phyloP scores from a whole-genome alignment of 1,140 invertebrate species.

The Zaprionus inermis region DNA sequence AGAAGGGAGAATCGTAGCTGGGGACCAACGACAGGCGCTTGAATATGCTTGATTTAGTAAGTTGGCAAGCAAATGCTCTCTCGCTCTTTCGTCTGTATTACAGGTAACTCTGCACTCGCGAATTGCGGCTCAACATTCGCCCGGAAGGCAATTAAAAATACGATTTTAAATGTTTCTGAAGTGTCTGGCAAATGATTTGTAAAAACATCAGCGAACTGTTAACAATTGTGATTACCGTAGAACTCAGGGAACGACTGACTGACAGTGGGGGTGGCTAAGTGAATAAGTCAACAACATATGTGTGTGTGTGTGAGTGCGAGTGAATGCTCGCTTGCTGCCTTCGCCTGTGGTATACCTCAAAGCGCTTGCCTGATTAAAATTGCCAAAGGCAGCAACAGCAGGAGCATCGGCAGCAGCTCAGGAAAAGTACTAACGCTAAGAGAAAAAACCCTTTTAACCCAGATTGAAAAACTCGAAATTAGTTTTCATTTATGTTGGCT shows the following conservation, averaged over 20 bases:
- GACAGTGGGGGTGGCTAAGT: background rate
- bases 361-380: slow-evolving; percentile 76
- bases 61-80: slow-evolving; percentile 66
- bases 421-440: slow-evolving; percentile 6
- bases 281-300: background rate
- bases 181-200: slow-evolving; percentile 78
- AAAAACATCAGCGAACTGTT: slow-evolving; percentile 43
- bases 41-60: slow-evolving; percentile 72
- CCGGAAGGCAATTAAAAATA: slow-evolving; percentile 66
- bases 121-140: slow-evolving; percentile 34
- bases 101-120: slow-evolving; percentile 1
- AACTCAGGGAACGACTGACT: background rate
- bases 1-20: background rate
- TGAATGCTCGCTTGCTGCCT: slow-evolving; percentile 45
- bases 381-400: slow-evolving; percentile 47
- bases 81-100: slow-evolving; percentile 8
- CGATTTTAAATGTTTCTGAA: slow-evolving; percentile 73
- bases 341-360: slow-evolving; percentile 51
- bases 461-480: slow-evolving; percentile 82
- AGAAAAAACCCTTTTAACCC: slow-evolving; percentile 73
- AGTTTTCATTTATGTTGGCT: slow-evolving; percentile 77
- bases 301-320: slow-evolving; percentile 19
- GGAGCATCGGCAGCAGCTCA: slow-evolving; percentile 42
- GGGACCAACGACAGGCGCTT: slow-evolving; percentile 49
- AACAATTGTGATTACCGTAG: slow-evolving; percentile 29